phyloP scores from a whole-genome alignment of 2,113 vertebrate genomes.

The Paramormyrops kingsleyae region DNA sequence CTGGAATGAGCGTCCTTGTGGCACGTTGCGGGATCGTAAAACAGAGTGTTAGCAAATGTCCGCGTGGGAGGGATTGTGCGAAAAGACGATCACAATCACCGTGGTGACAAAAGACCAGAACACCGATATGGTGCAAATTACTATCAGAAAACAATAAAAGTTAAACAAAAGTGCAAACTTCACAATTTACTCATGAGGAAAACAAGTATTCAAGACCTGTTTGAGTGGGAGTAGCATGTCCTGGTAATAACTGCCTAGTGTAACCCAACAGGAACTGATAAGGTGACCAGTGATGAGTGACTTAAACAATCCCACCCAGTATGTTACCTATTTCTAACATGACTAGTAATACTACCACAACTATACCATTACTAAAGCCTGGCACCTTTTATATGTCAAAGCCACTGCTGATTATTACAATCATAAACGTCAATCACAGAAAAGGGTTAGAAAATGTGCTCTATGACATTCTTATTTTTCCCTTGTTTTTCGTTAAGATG shows the following conservation, averaged over 20 bases:
- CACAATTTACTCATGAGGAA: neutral
- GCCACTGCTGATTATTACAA: neutral
- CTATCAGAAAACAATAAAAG: neutral
- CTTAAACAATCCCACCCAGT: neutral
- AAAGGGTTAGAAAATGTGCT: neutral
- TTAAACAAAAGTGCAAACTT: neutral
- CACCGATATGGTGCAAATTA: neutral
- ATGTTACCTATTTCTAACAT: neutral
- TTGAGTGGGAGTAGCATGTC: neutral
- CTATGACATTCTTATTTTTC: neutral
- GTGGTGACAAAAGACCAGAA: neutral
- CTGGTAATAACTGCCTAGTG: neutral
- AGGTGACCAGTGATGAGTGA: neutral
- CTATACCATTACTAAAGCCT: neutral
- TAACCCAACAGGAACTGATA: neutral
- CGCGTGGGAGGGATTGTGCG: neutral
- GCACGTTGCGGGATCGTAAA: neutral
- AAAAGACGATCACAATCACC: neutral
- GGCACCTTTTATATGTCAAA: neutral
- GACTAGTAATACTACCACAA: neutral
- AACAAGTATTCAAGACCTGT: neutral
- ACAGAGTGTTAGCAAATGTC: conserved; percentile 2
- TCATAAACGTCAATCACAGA: neutral
- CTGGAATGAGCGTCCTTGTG: neutral
- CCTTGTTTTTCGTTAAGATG: neutral